A percentile compares a stretch with the other conserved stretches of the same genome.
Evolutionary conservation across 1,140 invertebrate species (phyloP).

Genomic region (Macrotrachela quadricornifera): DNA sequence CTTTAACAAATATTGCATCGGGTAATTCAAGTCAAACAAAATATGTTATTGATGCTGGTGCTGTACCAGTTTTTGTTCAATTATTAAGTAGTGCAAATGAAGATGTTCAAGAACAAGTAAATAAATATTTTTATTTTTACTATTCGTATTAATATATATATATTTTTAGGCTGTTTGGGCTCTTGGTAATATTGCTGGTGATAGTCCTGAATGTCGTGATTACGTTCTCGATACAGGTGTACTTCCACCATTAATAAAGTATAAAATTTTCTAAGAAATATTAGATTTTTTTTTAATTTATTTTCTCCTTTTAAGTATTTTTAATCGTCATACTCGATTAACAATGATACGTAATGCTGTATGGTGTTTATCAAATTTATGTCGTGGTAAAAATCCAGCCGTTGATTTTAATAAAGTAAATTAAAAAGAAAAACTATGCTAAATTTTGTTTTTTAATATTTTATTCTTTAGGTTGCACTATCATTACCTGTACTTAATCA

Average conservation of each 20-base stretch:
- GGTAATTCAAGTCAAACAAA: conserved; percentile 76
- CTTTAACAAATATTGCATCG: conserved; percentile 85
- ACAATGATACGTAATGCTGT: conserved; percentile 91
- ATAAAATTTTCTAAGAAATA: conserved; percentile 11
- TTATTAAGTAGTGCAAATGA: conserved; percentile 57
- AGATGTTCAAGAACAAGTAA: conserved; percentile 60
- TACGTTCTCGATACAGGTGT: conserved; percentile 64
- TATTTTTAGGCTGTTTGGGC: conserved; percentile 58
- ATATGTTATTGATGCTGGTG: conserved; percentile 75
- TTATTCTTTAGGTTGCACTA: conserved; percentile 27
- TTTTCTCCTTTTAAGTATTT: conserved; percentile 26
- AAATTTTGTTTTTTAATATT: conserved; percentile 10
- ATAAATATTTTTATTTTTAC: too few relatives aligned
- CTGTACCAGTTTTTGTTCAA: conserved; percentile 69
- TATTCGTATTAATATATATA: too few relatives aligned
- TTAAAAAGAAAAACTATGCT: too few relatives aligned
- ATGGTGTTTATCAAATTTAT: conserved; percentile 85
- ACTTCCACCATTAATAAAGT: conserved; percentile 57
- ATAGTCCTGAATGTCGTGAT: conserved; percentile 73
- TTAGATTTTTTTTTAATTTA: too few relatives aligned
- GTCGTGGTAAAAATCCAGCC: conserved; percentile 83
- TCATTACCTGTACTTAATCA: conserved; percentile 65
- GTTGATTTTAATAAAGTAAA: conserved; percentile 69
- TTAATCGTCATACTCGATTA: conserved; percentile 55
- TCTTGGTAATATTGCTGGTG: conserved; percentile 82